phyloP scores from a whole-genome alignment of 2,888 invertebrate genomes.

The Caenorhabditis sp. region DNA sequence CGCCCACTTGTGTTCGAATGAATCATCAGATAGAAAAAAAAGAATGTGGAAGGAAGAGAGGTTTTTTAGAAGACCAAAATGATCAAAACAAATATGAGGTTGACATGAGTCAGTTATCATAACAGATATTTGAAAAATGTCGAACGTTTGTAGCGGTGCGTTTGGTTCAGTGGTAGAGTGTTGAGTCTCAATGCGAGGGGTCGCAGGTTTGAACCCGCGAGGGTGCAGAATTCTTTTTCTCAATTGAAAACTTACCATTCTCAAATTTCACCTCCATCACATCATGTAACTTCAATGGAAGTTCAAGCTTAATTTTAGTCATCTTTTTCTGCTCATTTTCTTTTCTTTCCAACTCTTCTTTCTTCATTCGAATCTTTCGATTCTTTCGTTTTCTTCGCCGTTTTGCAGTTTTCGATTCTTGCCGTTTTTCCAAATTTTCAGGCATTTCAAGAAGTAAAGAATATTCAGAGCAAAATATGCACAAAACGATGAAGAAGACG shows the following conservation, averaged over 20 bases:
- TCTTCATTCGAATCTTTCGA: not conserved
- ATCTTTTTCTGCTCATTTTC: not conserved
- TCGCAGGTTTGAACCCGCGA: too few relatives aligned
- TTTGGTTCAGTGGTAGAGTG: too few relatives aligned
- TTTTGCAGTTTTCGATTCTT: not conserved
- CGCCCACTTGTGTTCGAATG: not conserved
- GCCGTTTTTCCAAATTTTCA: not conserved
- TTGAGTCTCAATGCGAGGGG: too few relatives aligned
- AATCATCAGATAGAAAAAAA: not conserved
- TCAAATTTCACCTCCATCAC: not conserved
- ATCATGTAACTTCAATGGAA: not conserved
- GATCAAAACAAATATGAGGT: not conserved
- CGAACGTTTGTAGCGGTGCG: too few relatives aligned
- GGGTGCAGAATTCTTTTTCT: too few relatives aligned
- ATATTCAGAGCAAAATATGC: conserved; percentile 4
- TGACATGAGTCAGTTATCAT: too few relatives aligned
- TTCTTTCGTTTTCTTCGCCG: not conserved
- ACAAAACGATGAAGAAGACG: not conserved
- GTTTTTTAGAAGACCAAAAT: not conserved
- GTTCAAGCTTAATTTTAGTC: not conserved
- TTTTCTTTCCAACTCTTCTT: not conserved
- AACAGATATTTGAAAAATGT: too few relatives aligned
- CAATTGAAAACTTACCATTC: not conserved
- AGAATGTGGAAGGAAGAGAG: not conserved
- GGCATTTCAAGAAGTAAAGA: not conserved